These are phyloP conservation scores for Melipona bicolor DNA, from an alignment of 2,888 invertebrate genomes.

Conservation along the genomic window DNA sequence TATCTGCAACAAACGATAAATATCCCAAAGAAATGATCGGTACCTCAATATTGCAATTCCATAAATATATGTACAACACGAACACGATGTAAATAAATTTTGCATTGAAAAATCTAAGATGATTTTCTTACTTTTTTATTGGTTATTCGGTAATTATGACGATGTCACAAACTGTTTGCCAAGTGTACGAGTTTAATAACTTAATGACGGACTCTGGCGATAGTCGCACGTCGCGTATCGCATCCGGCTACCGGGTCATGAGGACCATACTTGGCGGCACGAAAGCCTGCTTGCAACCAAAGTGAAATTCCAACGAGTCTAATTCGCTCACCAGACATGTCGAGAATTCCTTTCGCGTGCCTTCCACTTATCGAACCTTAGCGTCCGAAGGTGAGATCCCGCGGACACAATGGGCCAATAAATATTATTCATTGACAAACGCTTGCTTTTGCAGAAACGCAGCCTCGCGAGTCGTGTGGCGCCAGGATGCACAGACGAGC, in stretches of 20 bases:
- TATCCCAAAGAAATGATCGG: background rate
- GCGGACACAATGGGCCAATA: slow-evolving; percentile 37
- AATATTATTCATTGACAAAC: slow-evolving; percentile 26
- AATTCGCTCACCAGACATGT: slow-evolving; percentile 74
- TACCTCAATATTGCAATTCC: too few relatives aligned
- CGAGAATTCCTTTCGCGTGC: slow-evolving; percentile 66
- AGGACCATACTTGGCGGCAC: slow-evolving; percentile 78
- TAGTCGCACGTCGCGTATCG: slow-evolving; percentile 72
- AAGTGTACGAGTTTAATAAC: slow-evolving; percentile 58
- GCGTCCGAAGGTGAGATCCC: slow-evolving; percentile 39
- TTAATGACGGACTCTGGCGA: slow-evolving; percentile 67
- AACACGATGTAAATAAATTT: background rate
- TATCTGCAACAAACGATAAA: slow-evolving; percentile 70
- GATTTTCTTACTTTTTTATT: background rate
- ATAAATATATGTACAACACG: too few relatives aligned
- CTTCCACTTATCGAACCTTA: slow-evolving; percentile 44
- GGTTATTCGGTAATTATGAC: background rate
- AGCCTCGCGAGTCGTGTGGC: background rate
- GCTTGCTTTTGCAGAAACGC: slow-evolving; percentile 19
- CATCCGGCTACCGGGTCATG: slow-evolving; percentile 75
- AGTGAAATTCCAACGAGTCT: slow-evolving; percentile 76
- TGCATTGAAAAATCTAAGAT: too few relatives aligned
- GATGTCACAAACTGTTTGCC: slow-evolving; percentile 8
- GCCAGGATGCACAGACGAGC: background rate
- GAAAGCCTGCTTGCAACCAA: slow-evolving; percentile 74